A percentile compares a stretch with the other conserved stretches of the same genome.
Conservation (phyloP, 2,113 vertebrate species). For the Sigmodon hispidus region DNA sequence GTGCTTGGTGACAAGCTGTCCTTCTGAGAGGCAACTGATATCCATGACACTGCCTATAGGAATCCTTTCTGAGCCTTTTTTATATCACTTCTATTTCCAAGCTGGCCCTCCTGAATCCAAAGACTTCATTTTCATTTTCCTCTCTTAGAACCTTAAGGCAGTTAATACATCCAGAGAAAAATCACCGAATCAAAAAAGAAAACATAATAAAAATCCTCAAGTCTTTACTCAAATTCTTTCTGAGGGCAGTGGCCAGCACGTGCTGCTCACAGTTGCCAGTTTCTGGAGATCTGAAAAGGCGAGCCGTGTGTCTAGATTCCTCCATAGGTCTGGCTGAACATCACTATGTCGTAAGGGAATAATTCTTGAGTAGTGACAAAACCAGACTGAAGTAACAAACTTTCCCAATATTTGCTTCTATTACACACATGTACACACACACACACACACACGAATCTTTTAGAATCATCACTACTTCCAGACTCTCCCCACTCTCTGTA, state of each 20-base stretch:
- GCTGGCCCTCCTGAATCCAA: background rate
- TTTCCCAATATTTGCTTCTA: background rate
- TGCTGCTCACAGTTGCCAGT: background rate
- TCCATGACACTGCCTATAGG: background rate
- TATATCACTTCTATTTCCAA: constrained; percentile 3
- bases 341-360: background rate
- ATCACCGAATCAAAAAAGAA: too few relatives aligned
- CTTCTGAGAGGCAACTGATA: background rate
- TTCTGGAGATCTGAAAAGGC: background rate
- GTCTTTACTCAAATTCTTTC: background rate
- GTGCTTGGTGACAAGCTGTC: background rate
- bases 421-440: too few relatives aligned
- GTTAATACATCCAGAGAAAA: constrained; percentile 18
- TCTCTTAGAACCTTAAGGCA: background rate
- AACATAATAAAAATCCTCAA: background rate
- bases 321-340: background rate
- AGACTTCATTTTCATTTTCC: background rate
- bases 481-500: background rate
- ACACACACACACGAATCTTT: background rate
- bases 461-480: background rate
- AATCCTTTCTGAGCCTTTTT: constrained; percentile 12
- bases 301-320: background rate
- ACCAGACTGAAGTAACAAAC: background rate
- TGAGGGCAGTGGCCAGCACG: background rate
- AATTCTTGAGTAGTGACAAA: constrained; percentile 8